Percentiles rank a stretch among this genome's conserved stretches.
Conservation (phyloP, 2,113 vertebrate species). For the Caloenas nicobarica region DNA sequence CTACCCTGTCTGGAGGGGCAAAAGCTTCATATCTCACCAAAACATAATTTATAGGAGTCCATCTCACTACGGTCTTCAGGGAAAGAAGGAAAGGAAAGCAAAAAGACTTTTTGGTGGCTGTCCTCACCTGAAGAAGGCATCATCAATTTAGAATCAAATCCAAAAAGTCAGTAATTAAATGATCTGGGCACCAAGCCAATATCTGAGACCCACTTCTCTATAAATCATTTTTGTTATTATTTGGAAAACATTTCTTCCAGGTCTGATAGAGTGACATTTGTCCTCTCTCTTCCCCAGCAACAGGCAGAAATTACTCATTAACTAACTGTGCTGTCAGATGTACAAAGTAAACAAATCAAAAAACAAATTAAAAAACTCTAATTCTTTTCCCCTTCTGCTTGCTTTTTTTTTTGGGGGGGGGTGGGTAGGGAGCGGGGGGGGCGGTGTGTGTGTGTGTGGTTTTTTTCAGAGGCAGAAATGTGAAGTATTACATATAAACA, state of each 20-base stretch:
- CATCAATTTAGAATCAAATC: neutral
- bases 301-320: neutral
- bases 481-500: neutral
- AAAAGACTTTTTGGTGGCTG: neutral
- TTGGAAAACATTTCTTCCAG: neutral
- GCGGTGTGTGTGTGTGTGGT: neutral
- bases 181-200: neutral
- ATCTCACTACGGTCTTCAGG: neutral
- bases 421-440: too few relatives aligned
- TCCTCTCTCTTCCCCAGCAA: neutral
- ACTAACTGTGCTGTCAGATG: neutral
- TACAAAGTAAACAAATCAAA: neutral
- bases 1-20: neutral
- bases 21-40: neutral
- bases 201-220: neutral
- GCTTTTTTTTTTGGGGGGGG: too few relatives aligned
- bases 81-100: neutral
- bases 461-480: neutral
- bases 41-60: neutral
- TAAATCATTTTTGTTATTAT: neutral
- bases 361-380: too few relatives aligned
- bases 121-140: neutral
- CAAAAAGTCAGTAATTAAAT: neutral
- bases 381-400: neutral
- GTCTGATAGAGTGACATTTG: fast-evolving